Evolutionary conservation across 2,797 vertebrate species (phyloP).

Genomic region (Oryzias sinensis): DNA sequence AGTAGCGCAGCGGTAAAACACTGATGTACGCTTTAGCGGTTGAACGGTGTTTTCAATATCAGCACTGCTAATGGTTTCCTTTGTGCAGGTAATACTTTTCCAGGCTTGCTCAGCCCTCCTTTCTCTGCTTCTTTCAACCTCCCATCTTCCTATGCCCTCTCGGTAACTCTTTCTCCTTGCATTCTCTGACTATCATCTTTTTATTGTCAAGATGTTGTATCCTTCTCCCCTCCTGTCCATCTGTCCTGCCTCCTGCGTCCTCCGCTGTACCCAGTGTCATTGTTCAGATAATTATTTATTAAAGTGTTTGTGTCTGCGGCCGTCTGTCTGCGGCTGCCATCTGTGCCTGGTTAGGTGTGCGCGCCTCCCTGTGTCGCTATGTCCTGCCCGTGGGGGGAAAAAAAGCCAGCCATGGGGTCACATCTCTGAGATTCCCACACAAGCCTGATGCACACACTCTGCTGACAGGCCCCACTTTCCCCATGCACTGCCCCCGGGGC

Average conservation of each 20-base stretch:
- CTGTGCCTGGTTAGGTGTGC: conserved; percentile 73
- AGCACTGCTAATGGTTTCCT: background rate
- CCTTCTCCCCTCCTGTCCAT: conserved; percentile 33
- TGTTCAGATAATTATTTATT: conserved; percentile 74
- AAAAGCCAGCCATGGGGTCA: conserved; percentile 51
- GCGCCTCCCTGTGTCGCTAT: conserved; percentile 59
- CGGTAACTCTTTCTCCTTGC: conserved; percentile 27
- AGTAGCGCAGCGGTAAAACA: conserved; percentile 3
- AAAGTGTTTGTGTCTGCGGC: conserved; percentile 60
- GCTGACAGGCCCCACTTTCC: conserved; percentile 53
- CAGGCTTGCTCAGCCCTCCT: conserved; percentile 1
- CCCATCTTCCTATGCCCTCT: conserved; percentile 22
- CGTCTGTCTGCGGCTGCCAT: conserved; percentile 69
- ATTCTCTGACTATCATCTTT: conserved; percentile 28
- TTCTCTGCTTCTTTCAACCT: background rate
- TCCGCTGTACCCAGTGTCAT: conserved; percentile 60
- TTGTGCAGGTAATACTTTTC: conserved; percentile 19
- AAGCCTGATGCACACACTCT: conserved; percentile 54
- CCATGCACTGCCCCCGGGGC: conserved; percentile 60
- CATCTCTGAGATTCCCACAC: conserved; percentile 58
- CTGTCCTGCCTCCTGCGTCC: conserved; percentile 26
- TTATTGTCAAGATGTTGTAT: conserved; percentile 17
- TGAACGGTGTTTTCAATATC: conserved; percentile 3
- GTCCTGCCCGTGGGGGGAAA: conserved; percentile 63
- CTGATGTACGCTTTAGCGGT: conserved; percentile 10